phyloP scores from a whole-genome alignment of 1,140 invertebrate genomes.

The Microplitis mediator region DNA sequence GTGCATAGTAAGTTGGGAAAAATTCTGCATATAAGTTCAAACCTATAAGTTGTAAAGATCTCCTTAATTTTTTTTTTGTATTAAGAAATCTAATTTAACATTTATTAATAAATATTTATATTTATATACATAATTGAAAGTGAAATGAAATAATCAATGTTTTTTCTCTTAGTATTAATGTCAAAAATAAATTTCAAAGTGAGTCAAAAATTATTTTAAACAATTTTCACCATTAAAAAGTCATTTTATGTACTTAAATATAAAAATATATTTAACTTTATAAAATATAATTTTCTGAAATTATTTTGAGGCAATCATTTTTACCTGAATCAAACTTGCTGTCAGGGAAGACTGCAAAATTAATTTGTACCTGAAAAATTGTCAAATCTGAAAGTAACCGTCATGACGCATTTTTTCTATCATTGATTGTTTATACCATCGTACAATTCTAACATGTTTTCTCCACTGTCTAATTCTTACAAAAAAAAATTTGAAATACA shows the following conservation, averaged over 20 bases:
- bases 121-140: background rate
- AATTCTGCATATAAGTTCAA: no score
- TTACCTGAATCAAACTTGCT: constrained; percentile 61
- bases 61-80: no score
- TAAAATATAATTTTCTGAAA: background rate
- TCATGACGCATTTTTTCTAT: background rate
- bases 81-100: no score
- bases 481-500: background rate
- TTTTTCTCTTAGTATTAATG: background rate
- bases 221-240: no score
- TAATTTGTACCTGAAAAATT: constrained; percentile 60
- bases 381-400: background rate
- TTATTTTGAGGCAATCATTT: constrained; percentile 24
- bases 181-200: no score
- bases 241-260: no score
- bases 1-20: no score
- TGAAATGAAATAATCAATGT: background rate
- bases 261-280: background rate
- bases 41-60: no score
- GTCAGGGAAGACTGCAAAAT: constrained; percentile 58
- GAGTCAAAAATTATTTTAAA: no score
- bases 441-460: background rate
- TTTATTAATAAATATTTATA: no score
- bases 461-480: background rate
- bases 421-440: background rate